Percentiles rank a stretch among this genome's conserved stretches.
Evolutionary conservation across 2,888 invertebrate genomes (phyloP).

Genomic region (Allacma fusca): DNA sequence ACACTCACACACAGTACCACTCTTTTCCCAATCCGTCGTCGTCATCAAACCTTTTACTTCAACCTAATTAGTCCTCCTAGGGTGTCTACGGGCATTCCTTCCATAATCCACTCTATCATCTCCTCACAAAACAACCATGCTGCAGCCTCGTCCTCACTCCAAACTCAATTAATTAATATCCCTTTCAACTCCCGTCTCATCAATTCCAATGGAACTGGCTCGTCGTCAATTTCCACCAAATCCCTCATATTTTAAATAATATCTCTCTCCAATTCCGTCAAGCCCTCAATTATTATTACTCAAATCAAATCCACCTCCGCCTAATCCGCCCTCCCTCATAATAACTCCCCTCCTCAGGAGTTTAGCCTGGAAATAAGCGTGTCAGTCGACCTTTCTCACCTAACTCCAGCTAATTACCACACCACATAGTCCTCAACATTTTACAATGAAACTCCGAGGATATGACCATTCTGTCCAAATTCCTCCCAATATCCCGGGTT

Average conservation of each 20-base stretch:
- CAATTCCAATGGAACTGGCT: conserved; percentile 9
- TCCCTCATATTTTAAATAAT: conserved; percentile 12
- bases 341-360: no score
- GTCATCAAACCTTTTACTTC: conserved; percentile 33
- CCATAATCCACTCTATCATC: conserved; percentile 40
- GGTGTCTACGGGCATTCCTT: conserved; percentile 40
- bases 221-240: conserved; percentile 12
- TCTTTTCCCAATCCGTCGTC: conserved; percentile 16
- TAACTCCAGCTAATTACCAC: no score
- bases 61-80: conserved; percentile 36
- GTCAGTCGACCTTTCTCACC: no score
- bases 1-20: not conserved
- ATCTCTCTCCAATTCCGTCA: conserved; percentile 11
- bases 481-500: no score
- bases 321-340: not conserved
- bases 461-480: no score
- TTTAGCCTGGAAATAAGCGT: no score
- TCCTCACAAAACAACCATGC: conserved; percentile 29
- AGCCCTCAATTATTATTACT: conserved; percentile 6
- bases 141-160: conserved; percentile 10
- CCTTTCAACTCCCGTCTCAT: conserved; percentile 21
- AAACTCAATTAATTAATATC: conserved; percentile 41
- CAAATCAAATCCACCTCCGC: not conserved
- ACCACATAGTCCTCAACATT: no score
- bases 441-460: no score